Conservation (phyloP, 2,888 invertebrate species). For the Oxystoma pomonae region DNA sequence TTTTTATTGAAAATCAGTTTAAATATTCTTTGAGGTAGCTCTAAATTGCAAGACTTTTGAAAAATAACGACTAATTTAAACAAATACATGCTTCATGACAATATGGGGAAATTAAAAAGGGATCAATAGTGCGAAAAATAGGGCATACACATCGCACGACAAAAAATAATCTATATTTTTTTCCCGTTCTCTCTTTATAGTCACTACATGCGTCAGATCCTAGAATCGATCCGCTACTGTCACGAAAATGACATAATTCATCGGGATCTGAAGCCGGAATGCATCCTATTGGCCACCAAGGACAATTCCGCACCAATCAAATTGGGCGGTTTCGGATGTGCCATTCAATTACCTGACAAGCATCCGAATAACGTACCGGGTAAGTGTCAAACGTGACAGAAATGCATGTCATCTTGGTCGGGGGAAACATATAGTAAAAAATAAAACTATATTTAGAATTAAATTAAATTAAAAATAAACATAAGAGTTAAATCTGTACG, state of each 20-base stretch:
- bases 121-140: too few relatives aligned
- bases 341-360: conserved; percentile 83
- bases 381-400: conserved; percentile 24
- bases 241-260: conserved; percentile 98
- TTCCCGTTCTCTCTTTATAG: conserved; percentile 47
- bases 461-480: not conserved
- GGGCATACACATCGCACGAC: too few relatives aligned
- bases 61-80: too few relatives aligned
- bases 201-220: conserved; percentile 97
- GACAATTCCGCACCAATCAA: conserved; percentile 99
- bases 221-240: conserved; percentile 95
- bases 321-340: conserved; percentile 95
- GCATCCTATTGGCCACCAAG: conserved; percentile 89
- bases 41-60: too few relatives aligned
- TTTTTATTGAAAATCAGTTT: too few relatives aligned
- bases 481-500: too few relatives aligned
- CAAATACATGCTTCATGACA: too few relatives aligned
- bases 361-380: conserved; percentile 46
- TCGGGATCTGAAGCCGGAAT: conserved; percentile 95
- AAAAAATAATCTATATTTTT: conserved; percentile 8
- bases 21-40: too few relatives aligned
- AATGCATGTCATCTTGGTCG: not conserved
- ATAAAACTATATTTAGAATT: not conserved
- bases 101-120: too few relatives aligned
- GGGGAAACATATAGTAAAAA: not conserved